Percentiles rank a stretch among this genome's conserved stretches.
phyloP scores from a whole-genome alignment of 2,888 invertebrate genomes.

The Oscheius sp. region DNA sequence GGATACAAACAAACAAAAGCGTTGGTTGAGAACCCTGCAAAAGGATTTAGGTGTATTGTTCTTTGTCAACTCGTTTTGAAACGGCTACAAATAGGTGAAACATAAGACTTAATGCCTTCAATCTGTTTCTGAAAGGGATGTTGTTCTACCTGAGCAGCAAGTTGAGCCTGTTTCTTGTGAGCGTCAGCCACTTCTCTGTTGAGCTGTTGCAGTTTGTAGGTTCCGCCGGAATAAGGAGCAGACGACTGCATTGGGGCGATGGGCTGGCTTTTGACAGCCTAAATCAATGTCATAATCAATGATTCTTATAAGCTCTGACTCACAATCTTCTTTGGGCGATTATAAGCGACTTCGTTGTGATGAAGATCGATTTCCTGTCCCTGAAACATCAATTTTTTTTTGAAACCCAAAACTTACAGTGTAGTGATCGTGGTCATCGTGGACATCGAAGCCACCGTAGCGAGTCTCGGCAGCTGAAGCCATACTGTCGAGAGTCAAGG shows the following conservation, averaged over 20 bases:
- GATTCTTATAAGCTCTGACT: not conserved
- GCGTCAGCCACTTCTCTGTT: constrained; percentile 49
- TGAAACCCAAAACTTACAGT: constrained; percentile 36
- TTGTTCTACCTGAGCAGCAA: constrained; percentile 10
- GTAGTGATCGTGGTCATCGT: constrained; percentile 57
- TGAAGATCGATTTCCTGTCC: constrained; percentile 60
- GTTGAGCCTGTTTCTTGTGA: constrained; percentile 34
- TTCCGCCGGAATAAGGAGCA: constrained; percentile 47
- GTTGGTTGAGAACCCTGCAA: too few relatives aligned
- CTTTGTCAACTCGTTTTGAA: too few relatives aligned
- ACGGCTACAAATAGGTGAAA: too few relatives aligned
- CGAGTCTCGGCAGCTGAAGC: constrained; percentile 65
- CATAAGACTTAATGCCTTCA: not conserved
- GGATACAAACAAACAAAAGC: too few relatives aligned
- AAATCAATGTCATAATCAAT: not conserved
- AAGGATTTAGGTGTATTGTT: too few relatives aligned
- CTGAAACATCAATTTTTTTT: not conserved
- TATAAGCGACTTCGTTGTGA: constrained; percentile 67
- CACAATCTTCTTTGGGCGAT: constrained; percentile 45
- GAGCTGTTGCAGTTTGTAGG: constrained; percentile 45
- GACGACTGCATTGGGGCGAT: constrained; percentile 28
- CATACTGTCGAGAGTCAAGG: constrained; percentile 62
- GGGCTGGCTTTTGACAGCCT: constrained; percentile 37
- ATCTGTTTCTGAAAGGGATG: not conserved
- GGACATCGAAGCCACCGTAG: constrained; percentile 64